Base-by-base conservation (phyloP, 2,113 vertebrate species). In the Stegostoma tigrinum region DNA sequence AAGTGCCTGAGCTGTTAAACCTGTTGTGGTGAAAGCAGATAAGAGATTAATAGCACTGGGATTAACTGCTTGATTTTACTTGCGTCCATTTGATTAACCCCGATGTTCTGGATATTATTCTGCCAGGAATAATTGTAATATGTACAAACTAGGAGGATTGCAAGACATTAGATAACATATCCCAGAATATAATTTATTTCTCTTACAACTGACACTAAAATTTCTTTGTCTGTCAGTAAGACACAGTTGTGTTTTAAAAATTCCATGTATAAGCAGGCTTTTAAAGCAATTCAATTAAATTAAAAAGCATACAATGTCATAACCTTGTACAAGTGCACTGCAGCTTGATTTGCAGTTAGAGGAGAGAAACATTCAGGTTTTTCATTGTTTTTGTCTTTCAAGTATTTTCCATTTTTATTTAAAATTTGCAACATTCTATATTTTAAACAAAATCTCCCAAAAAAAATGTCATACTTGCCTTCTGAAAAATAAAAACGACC, bases 31-130 rank as follows among this genome's bases (percentile, higher is more conserved):
- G 66, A 70, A 94, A 67, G 91, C 64, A 94, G 91, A 93, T 93
- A 93, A 93, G 87, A 90, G 87, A 90, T 90, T 64, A 90, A 64
- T 90, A 90, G 87, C 61, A 93, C 14, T 93, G 61, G 61, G 90
- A 93, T 66, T 66, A 93, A 38, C 90, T 67, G 55, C 64, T 93
- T 34, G 61, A 17, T 67, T 67, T 93, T 93, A 93, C 34, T 64
- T 38, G 24, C 34, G n/a, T 67, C 52, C 55, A 23, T 67, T 30
- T 93, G 90, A 93, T 67, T 93, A 93, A 93, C 61, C 90, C 55
- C 61, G 67, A 17, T 70, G 91, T 94, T 94, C 10, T 70, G 66
- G 64, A 68, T 94, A 45, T 45, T 45, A 45, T 94, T 42, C 91
- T 94, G 91, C n/a, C 64, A 19, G 64, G n/a, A 94, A 45, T n/a